Evolutionary conservation across 2,113 vertebrate species (phyloP), one percentile per base, ranked within the genome.

Genomic region (Lutjanus erythropterus): DNA sequence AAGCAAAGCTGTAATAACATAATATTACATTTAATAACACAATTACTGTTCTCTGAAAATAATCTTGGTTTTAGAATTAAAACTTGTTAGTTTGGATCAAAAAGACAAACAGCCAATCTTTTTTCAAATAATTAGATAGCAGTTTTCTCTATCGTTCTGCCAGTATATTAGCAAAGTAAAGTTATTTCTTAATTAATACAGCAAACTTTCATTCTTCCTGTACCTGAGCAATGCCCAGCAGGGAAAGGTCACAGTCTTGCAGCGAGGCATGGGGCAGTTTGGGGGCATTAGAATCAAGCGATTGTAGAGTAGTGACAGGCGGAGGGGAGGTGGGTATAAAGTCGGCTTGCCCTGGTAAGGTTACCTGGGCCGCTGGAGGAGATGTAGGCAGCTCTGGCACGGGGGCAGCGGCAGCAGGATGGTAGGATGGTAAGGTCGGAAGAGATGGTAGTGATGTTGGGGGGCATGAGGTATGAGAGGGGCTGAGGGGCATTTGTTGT

Each of bases 141-240:
- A 35, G 25, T 70, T 41, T 44, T 58, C 18, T 60, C 23, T 75
- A 67, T 75, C 44, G 27, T 78, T 78, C 9, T 65, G 47, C 25
- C 53, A 66, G 21, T 49, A 78, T 72, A 29, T 74, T 11, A 74
- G 27, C 33, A 81, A 71, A 71, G 15, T 19, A 49, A 52, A 65
- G 80, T 7, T 19, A 66, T 19, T 29, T 56, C 10, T 3, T 33
- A 60, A 83, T 71, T 47, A 69, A 71, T 29, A 78, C 11, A 76
- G 49, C 70, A 72, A 84, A 72, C 47, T 39, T 71, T 71, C 49
- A 85, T 52, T 80, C 64, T 86, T 87, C 77, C 74, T 93, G 93
- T 96, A 96, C 95, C 94, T 95, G 93, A 92, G 93, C 78, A 89
- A 89, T 91, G 87, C 89, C 89, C 86, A 91, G 87, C 88, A 94